phyloP scores from a whole-genome alignment of 1,140 invertebrate genomes.

The Drosophila paulistorum region DNA sequence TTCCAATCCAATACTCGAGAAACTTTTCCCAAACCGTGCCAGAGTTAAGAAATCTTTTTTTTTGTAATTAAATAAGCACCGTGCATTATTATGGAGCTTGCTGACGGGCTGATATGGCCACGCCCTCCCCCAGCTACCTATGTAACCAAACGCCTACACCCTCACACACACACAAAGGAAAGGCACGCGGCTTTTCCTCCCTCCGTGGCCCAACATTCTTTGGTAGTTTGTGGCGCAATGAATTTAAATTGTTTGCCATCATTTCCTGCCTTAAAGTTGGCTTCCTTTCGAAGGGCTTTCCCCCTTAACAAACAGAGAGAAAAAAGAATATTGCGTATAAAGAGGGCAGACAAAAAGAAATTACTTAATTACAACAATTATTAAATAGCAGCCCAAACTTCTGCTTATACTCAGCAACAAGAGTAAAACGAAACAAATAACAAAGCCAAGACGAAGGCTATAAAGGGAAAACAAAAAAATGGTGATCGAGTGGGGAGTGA shows the following conservation, averaged over 20 bases:
- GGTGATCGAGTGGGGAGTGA: not conserved
- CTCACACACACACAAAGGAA: constrained; percentile 19
- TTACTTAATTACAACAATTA: constrained; percentile 82
- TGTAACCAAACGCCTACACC: constrained; percentile 49
- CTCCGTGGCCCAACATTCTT: constrained; percentile 26
- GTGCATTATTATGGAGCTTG: constrained; percentile 30
- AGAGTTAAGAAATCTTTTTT: constrained; percentile 61
- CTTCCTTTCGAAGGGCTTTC: constrained; percentile 51
- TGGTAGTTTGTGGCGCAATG: constrained; percentile 76
- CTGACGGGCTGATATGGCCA: constrained; percentile 15
- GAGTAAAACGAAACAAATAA: not conserved
- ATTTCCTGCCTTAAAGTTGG: constrained; percentile 72
- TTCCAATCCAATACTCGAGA: not conserved
- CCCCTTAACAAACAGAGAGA: not conserved
- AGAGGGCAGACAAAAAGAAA: constrained; percentile 53
- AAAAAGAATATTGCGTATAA: constrained; percentile 4
- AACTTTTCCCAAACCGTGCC: constrained; percentile 15
- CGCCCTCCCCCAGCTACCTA: constrained; percentile 34
- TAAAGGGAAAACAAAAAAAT: constrained; percentile 7
- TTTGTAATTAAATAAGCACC: constrained; percentile 72
- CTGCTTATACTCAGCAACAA: constrained; percentile 18
- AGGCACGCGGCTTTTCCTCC: constrained; percentile 24
- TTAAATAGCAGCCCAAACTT: constrained; percentile 67
- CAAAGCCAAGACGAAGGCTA: not conserved
- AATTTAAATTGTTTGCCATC: constrained; percentile 78